Evolutionary conservation across 2,888 invertebrate genomes (phyloP), one percentile per base, ranked within the genome.

Genomic region (Orthosia gothica): DNA sequence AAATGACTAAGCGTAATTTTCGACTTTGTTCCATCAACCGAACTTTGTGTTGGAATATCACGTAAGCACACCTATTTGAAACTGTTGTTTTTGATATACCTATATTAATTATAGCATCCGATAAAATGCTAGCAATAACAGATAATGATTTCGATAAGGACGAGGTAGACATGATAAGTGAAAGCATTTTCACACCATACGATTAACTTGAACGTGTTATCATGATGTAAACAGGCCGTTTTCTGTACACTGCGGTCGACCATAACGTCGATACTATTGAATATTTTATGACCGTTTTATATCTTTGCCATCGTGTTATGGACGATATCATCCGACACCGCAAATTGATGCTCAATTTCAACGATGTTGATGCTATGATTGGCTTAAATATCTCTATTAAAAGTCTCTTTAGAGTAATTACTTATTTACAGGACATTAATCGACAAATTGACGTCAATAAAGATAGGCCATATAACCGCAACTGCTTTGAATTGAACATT

Each of bases 171-270:
- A 81, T 76, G 87, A 87, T 87, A 88, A 87, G 87, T 79, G 87
- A 87, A 88, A 87, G 83, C 81, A 87, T 86, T 87, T 87, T 87
- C 87, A 87, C 81, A 83, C 85, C 66, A 67, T 77, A 78, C 83
- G 84, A 76, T 82, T 84, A 77, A 83, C 59, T 79, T 81, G 78
- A 78, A 84, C 81, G 83, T 86, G 78, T 81, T 86, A 83, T 86
- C 76, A 75, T 86, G 87, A 83, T 86, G 87, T 75, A 85, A 87
- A 83, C 81, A 71, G 64, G 72, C 65, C 71, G 85, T 88, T 80
- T 81, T 77, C 79, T 79, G 78, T 77, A 76, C 70, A 77, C 74
- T 79, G 86, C 57, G 79, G 81, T 79, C 68, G 76, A 68, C 73
- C 69, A 61, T 83, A 86, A 81, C 65, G 77, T 88, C 83, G 80